Percentiles rank a stretch among this genome's conserved stretches.
Conservation (phyloP, 2,888 invertebrate genomes). For the Mallateleia sp. region DNA sequence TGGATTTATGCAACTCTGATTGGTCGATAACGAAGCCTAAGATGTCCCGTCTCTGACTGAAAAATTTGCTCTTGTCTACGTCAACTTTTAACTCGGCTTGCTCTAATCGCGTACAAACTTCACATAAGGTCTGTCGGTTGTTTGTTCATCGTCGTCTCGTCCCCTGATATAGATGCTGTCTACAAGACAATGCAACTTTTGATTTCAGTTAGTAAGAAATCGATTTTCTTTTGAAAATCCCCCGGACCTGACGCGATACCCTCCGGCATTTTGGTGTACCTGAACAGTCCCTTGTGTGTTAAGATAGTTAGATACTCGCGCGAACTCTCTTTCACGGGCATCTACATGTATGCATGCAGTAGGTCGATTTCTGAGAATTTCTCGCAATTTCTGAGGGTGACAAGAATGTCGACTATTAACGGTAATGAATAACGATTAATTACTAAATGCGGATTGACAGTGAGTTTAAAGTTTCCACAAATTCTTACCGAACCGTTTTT, state of each 20-base stretch:
- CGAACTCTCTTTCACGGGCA: background rate
- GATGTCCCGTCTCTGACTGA: background rate
- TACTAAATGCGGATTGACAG: conserved; percentile 82
- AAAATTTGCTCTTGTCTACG: background rate
- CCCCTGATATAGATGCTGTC: conserved; percentile 88
- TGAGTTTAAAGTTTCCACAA: conserved; percentile 85
- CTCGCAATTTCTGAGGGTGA: conserved; percentile 63
- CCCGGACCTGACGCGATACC: background rate
- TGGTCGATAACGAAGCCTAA: background rate
- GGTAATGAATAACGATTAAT: conserved; percentile 79
- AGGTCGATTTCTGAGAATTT: conserved; percentile 2
- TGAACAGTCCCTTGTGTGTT: background rate
- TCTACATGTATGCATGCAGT: background rate
- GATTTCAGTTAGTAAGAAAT: conserved; percentile 83
- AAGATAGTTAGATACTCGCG: background rate
- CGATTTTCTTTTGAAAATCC: conserved; percentile 18
- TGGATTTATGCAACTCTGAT: background rate
- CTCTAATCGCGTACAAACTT: background rate
- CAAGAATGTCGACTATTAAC: conserved; percentile 57
- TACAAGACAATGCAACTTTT: conserved; percentile 85
- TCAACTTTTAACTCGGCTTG: background rate
- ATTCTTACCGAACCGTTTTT: conserved; percentile 83
- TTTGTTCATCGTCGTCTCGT: conserved; percentile 60
- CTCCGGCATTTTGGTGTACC: background rate
- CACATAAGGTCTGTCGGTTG: conserved; percentile 18